These are phyloP conservation scores for Apostichopus leukothele DNA, from an alignment of 53 echinoderm and acorn worm genomes.

Conservation along the genomic window DNA sequence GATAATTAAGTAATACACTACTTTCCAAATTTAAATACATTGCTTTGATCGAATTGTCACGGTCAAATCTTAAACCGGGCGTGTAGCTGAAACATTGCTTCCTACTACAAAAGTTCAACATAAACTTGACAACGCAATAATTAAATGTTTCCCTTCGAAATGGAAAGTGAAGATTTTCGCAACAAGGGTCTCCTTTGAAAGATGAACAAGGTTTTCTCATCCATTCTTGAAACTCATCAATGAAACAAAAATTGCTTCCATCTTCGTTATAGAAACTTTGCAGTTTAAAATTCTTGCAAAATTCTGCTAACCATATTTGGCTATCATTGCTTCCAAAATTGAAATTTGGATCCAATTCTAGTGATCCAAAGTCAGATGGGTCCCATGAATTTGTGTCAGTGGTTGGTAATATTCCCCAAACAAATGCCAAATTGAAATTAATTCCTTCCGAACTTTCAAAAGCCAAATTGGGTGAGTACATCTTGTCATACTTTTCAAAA, in stretches of 20 bases:
- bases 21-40: constrained; percentile 36
- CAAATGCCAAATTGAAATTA: constrained; percentile 53
- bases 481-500: constrained; percentile 67
- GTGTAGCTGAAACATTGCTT: constrained; percentile 9
- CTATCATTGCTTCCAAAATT: constrained; percentile 51
- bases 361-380: constrained; percentile 63
- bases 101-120: background rate
- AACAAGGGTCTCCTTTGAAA: constrained; percentile 51
- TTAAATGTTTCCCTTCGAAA: constrained; percentile 28
- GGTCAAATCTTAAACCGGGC: constrained; percentile 52
- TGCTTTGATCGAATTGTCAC: constrained; percentile 43
- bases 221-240: constrained; percentile 53
- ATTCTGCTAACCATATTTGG: constrained; percentile 69
- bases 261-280: constrained; percentile 61
- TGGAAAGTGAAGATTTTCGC: constrained; percentile 51
- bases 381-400: constrained; percentile 77
- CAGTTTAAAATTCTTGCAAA: constrained; percentile 59
- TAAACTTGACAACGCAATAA: constrained; percentile 24
- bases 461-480: constrained; percentile 51
- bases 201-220: constrained; percentile 60
- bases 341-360: constrained; percentile 59
- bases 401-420: constrained; percentile 67
- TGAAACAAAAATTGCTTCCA: constrained; percentile 59
- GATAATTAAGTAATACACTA: constrained; percentile 22
- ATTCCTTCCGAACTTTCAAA: constrained; percentile 55